phyloP scores from a whole-genome alignment of 2,797 vertebrate genomes.

The Pitangus sulphuratus region DNA sequence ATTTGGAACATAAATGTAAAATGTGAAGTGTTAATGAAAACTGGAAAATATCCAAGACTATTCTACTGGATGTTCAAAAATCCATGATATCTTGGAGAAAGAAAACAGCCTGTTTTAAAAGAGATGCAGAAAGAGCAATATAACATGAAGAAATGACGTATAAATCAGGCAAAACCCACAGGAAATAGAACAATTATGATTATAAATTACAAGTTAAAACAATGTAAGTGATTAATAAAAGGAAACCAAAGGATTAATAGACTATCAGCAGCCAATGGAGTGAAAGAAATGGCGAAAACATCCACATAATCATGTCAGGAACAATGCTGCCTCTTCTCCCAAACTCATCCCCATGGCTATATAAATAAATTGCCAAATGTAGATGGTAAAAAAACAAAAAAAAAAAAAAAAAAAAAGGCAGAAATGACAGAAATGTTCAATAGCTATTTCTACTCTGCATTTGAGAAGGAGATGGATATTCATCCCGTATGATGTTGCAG shows the following conservation, averaged over 20 bases:
- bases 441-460: background rate
- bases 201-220: conserved; percentile 28
- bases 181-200: background rate
- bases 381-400: conserved; percentile 7
- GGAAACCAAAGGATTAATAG: conserved; percentile 18
- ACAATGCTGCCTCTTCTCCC: background rate
- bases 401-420: background rate
- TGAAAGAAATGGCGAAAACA: background rate
- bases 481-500: conserved; percentile 1
- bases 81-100: background rate
- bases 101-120: background rate
- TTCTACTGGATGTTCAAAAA: background rate
- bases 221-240: conserved; percentile 8
- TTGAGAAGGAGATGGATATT: conserved; percentile 22
- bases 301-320: background rate
- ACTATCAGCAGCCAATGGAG: background rate
- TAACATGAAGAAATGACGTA: background rate
- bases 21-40: conserved; percentile 5
- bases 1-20: background rate
- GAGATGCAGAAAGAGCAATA: background rate
- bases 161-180: background rate
- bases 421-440: background rate
- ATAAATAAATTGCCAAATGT: background rate
- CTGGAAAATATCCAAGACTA: background rate
- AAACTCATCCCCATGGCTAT: background rate